Evolutionary conservation across 2,113 vertebrate species (phyloP).

Genomic region (Dasyornis broadbenti): DNA sequence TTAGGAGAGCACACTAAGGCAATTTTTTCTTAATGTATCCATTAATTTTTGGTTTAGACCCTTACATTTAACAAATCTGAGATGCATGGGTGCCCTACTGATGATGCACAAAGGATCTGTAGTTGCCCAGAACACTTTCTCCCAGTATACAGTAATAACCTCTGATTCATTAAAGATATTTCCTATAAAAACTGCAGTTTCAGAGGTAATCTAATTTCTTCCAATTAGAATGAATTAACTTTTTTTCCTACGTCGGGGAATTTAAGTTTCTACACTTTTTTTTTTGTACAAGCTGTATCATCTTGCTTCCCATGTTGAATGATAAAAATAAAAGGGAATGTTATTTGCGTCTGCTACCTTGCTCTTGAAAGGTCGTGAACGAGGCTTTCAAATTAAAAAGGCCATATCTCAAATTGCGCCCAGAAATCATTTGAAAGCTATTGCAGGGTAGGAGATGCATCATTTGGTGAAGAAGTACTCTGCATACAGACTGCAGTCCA

Average conservation of each 20-base stretch:
- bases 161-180: neutral
- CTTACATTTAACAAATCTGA: neutral
- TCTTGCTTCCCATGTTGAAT: neutral
- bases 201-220: neutral
- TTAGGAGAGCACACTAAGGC: neutral
- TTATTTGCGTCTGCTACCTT: neutral
- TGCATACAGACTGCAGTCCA: neutral
- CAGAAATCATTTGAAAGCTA: neutral
- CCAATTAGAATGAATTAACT: neutral
- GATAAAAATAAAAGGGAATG: neutral
- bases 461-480: fast-evolving
- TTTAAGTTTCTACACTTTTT: neutral
- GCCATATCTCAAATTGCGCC: neutral
- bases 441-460: neutral
- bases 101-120: neutral
- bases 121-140: neutral
- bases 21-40: neutral
- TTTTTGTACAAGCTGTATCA: neutral
- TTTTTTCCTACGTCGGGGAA: neutral
- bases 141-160: neutral
- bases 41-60: neutral
- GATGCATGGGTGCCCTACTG: neutral
- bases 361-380: neutral
- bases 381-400: neutral
- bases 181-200: neutral